Evolutionary conservation across 2,113 vertebrate species (phyloP).

Genomic region (Sinocyclocheilus anophthalmus): DNA sequence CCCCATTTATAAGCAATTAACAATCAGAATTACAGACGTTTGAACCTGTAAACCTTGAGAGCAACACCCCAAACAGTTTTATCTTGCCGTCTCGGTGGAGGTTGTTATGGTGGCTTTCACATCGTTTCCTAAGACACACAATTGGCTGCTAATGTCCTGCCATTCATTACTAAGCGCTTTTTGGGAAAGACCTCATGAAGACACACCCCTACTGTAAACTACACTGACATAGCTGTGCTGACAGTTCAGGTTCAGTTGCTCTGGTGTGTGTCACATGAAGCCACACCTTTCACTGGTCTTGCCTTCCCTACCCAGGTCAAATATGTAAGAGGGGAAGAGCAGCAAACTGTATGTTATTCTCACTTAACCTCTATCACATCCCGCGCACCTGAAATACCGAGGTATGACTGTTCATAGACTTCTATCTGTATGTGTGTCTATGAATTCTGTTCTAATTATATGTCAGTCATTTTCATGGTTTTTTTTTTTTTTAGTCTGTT

Average conservation of each 20-base stretch:
- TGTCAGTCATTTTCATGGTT: not conserved
- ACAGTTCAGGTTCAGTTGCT: conserved; percentile 58
- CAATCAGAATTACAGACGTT: not conserved
- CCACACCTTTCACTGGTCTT: conserved; percentile 84
- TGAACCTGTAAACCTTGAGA: conserved; percentile 8
- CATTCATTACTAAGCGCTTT: not conserved
- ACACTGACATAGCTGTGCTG: conserved; percentile 18
- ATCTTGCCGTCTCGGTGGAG: not conserved
- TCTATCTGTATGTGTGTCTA: not conserved
- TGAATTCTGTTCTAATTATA: not conserved
- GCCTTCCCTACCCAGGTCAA: conserved; percentile 77
- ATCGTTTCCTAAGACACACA: not conserved
- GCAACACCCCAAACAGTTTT: not conserved
- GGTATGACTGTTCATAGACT: conserved; percentile 26
- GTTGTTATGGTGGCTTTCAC: not conserved
- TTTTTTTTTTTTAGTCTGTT: not conserved
- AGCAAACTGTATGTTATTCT: conserved; percentile 32
- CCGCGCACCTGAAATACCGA: conserved; percentile 16
- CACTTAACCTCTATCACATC: not conserved
- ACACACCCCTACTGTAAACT: conserved; percentile 21
- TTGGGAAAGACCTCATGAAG: conserved; percentile 4
- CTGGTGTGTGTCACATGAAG: conserved; percentile 71
- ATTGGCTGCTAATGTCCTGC: not conserved
- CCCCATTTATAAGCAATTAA: not conserved
- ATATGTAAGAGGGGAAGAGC: conserved; percentile 55